Percentiles rank a stretch among this genome's conserved stretches.
Conservation (phyloP, 2,113 vertebrate species). For the Epinephelus moara region DNA sequence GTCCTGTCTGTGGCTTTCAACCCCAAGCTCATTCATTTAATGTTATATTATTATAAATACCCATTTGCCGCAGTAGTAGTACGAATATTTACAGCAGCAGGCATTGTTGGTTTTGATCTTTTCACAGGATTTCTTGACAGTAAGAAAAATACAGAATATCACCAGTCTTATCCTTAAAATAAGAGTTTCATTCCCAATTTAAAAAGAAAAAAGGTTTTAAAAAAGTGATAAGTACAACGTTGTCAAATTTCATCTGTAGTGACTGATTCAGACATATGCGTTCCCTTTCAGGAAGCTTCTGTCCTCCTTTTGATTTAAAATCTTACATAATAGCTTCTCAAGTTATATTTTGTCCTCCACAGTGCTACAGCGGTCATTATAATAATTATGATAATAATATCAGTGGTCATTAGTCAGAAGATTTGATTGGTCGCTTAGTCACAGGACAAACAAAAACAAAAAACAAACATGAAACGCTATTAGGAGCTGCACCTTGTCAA, state of each 20-base stretch:
- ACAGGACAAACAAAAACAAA: too few species aligned
- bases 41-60: not conserved
- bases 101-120: not conserved
- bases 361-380: not conserved
- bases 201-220: too few species aligned
- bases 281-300: not conserved
- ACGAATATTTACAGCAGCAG: not conserved
- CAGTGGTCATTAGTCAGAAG: too few species aligned
- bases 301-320: not conserved
- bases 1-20: not conserved
- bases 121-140: not conserved
- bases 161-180: not conserved
- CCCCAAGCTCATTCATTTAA: too few species aligned
- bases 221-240: too few species aligned
- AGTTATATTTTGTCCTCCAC: not conserved
- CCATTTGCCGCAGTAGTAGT: not conserved
- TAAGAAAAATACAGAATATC: not conserved
- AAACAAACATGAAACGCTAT: too few species aligned
- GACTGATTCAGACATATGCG: not conserved
- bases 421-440: too few species aligned
- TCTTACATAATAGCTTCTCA: not conserved
- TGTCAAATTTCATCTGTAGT: too few species aligned
- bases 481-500: too few species aligned
- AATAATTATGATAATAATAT: too few species aligned
- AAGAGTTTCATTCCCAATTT: not conserved